A percentile compares a stretch with the other conserved stretches of the same genome.
phyloP scores from a whole-genome alignment of 1,140 invertebrate genomes.

The Drosophila grimshawi region DNA sequence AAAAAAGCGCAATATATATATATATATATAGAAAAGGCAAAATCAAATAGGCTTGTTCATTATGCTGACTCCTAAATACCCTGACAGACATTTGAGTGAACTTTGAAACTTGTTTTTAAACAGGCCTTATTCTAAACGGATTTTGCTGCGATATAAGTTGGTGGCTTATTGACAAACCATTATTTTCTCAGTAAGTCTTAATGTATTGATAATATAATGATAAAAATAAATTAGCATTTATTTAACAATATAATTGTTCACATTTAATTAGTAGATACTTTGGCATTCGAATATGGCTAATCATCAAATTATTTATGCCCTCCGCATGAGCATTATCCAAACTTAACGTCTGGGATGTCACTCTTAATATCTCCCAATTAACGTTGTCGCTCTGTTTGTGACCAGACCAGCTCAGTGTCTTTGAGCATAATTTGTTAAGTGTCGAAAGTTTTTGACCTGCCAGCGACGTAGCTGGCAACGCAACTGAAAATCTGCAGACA shows the following conservation, averaged over 20 bases:
- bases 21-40: conserved; percentile 1
- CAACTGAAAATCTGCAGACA: conserved; percentile 25
- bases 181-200: no score
- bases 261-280: not conserved
- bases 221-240: no score
- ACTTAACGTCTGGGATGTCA: conserved; percentile 25
- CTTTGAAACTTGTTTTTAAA: not conserved
- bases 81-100: not conserved
- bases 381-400: conserved; percentile 11
- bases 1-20: conserved; percentile 26
- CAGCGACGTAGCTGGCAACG: conserved; percentile 24
- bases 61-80: conserved; percentile 6
- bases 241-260: not conserved
- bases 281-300: no score
- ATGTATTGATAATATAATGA: no score
- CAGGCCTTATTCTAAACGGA: no score
- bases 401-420: conserved; percentile 20
- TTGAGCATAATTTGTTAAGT: conserved; percentile 48
- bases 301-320: not conserved
- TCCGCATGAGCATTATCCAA: not conserved
- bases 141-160: no score
- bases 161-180: no score
- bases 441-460: conserved; percentile 46
- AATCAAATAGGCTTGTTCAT: not conserved
- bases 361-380: conserved; percentile 47